These are phyloP conservation scores for Cynopterus sphinx DNA, from an alignment of 2,797 vertebrate species.

Conservation along the genomic window DNA sequence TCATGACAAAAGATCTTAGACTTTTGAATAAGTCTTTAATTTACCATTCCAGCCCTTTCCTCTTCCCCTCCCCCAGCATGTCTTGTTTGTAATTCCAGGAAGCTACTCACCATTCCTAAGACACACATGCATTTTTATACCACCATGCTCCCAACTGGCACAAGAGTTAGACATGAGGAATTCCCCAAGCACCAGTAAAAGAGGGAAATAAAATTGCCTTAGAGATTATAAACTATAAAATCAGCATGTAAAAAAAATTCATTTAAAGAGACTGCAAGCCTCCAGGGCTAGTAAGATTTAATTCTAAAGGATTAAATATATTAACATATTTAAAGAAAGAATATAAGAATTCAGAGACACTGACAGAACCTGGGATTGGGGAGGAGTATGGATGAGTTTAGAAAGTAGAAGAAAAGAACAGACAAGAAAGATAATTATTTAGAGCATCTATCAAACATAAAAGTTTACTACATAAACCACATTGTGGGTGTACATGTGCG, in stretches of 20 bases:
- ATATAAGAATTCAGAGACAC: neutral
- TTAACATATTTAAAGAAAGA: constrained; percentile 51
- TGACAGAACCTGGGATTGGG: neutral
- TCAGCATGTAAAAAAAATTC: constrained; percentile 59
- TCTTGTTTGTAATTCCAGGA: neutral
- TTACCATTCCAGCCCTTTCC: neutral
- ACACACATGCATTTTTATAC: neutral
- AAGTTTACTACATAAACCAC: neutral
- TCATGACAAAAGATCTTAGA: neutral
- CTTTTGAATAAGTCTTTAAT: neutral
- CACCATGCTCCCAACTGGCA: neutral
- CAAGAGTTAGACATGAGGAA: neutral
- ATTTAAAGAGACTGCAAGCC: constrained; percentile 10
- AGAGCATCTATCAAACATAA: neutral
- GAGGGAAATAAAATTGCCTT: constrained; percentile 6
- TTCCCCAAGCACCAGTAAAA: neutral
- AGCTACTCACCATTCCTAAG: neutral
- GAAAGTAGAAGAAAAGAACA: neutral
- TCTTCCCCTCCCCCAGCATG: neutral
- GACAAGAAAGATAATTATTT: neutral
- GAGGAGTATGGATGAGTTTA: neutral
- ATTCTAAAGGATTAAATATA: constrained; percentile 38
- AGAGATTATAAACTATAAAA: constrained; percentile 45
- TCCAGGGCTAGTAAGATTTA: constrained; percentile 5
- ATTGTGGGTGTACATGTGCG: no score